phyloP scores from a whole-genome alignment of 2,888 invertebrate species.

The Cataglyphis rosenhaueri region DNA sequence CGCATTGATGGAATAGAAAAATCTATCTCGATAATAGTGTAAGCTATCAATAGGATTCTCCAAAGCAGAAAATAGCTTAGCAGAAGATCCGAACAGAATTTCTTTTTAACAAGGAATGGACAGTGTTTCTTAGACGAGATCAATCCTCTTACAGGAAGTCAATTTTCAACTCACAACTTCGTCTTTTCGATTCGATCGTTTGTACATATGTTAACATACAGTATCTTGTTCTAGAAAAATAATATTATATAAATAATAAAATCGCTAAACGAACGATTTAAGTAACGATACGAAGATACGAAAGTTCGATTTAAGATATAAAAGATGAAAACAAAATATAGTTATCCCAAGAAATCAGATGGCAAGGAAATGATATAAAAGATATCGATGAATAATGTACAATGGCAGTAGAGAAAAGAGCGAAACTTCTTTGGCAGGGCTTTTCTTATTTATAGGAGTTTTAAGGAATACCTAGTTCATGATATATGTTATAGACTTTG shows the following conservation, averaged over 20 bases:
- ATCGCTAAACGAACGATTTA: background rate
- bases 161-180: background rate
- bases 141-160: background rate
- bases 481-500: constrained; percentile 13
- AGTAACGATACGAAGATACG: too few species aligned
- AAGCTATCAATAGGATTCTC: background rate
- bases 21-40: constrained; percentile 19
- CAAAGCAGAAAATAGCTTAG: constrained; percentile 32
- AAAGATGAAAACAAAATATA: constrained; percentile 6
- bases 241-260: background rate
- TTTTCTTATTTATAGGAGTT: constrained; percentile 37
- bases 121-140: constrained; percentile 1
- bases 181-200: background rate
- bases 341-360: constrained; percentile 9
- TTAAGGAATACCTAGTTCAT: constrained; percentile 17
- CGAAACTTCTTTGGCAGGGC: constrained; percentile 7
- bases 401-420: constrained; percentile 5
- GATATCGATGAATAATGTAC: constrained; percentile 36
- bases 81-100: background rate
- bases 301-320: background rate
- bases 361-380: background rate
- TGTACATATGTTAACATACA: background rate
- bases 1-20: constrained; percentile 11
- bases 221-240: background rate
- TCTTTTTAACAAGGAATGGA: background rate